These are phyloP conservation scores for Apaloderma vittatum DNA, from an alignment of 2,113 vertebrate genomes.

Conservation along the genomic window DNA sequence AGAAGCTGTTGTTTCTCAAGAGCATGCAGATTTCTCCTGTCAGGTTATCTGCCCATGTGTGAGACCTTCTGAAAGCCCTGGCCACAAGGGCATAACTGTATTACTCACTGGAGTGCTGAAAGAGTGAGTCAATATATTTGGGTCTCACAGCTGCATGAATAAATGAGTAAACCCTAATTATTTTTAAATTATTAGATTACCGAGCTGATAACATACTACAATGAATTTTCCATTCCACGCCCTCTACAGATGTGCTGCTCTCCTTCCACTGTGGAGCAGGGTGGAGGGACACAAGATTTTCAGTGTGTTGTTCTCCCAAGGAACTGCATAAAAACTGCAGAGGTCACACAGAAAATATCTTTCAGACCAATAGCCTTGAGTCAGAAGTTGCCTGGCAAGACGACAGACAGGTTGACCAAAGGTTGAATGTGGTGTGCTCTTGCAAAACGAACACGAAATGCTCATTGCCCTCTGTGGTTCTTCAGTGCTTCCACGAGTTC, in stretches of 20 bases:
- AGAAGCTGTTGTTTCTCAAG: background rate
- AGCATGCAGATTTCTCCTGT: background rate
- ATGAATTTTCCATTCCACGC: background rate
- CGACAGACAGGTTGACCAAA: conserved; percentile 49
- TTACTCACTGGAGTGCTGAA: conserved; percentile 11
- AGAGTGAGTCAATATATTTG: conserved; percentile 38
- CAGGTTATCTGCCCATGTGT: rapidly evolving
- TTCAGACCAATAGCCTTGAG: background rate
- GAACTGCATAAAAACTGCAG: background rate
- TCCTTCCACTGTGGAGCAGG: background rate
- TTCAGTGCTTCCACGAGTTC: conserved; percentile 8
- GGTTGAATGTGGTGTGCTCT: background rate
- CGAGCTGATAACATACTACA: background rate
- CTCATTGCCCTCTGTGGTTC: background rate
- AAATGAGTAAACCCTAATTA: conserved; percentile 44
- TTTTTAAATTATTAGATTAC: background rate
- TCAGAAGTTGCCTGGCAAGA: conserved; percentile 15
- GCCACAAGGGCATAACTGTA: background rate
- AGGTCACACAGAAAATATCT: background rate
- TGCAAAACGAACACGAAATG: background rate
- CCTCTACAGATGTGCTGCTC: background rate
- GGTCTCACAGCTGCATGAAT: conserved; percentile 8
- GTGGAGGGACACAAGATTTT: background rate
- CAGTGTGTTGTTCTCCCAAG: background rate
- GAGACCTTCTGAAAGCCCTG: conserved; percentile 2